A percentile compares a stretch with the other conserved stretches of the same genome.
phyloP scores from a whole-genome alignment of 2,113 vertebrate species.

The Chunga burmeisteri region DNA sequence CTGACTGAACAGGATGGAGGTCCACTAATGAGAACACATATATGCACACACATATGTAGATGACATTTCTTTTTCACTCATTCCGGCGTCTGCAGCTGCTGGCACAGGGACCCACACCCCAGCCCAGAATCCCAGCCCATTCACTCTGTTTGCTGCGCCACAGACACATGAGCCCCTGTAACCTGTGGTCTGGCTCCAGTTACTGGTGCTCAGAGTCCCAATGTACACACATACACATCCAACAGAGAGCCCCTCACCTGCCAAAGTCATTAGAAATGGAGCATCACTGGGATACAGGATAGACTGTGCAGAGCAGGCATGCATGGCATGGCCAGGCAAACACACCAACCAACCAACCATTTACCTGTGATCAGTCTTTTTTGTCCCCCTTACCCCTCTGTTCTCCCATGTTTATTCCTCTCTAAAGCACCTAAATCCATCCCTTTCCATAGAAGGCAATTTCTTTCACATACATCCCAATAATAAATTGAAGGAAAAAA shows the following conservation, averaged over 20 bases:
- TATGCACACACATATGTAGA: neutral
- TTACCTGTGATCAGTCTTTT: neutral
- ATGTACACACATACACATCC: fast-evolving
- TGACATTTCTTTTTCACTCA: neutral
- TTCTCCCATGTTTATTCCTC: neutral
- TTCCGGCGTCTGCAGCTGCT: neutral
- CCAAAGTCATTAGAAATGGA: neutral
- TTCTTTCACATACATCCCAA: neutral
- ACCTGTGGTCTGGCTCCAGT: neutral
- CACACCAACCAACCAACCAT: neutral
- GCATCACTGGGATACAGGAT: neutral
- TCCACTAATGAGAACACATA: neutral
- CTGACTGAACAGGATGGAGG: neutral
- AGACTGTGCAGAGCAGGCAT: neutral
- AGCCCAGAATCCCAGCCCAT: too few relatives aligned
- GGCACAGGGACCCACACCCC: too few relatives aligned
- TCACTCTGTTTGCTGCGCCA: neutral
- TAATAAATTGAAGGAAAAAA: neutral
- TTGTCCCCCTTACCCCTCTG: neutral
- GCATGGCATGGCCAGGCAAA: neutral
- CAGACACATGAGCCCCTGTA: neutral
- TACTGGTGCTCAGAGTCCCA: neutral
- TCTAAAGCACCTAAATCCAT: neutral
- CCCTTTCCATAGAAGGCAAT: neutral
- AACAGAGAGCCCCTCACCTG: neutral